Evolutionary conservation across 2,888 invertebrate species (phyloP), one percentile per base, ranked within the genome.

Genomic region (Auanema freiburgensis): DNA sequence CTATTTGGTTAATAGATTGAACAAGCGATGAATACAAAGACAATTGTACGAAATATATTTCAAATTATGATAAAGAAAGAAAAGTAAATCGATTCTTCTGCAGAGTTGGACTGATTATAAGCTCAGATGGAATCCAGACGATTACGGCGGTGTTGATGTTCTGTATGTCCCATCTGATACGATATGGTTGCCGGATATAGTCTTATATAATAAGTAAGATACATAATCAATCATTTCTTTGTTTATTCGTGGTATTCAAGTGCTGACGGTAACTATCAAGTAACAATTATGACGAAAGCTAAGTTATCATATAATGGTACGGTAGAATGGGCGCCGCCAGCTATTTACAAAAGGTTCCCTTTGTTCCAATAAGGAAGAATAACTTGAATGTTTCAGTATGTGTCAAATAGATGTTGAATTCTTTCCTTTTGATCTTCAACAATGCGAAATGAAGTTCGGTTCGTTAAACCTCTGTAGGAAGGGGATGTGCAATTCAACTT

Each of bases 221-320:
- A 43, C 12, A 33, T 52, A 4, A n/a, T 58, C 24, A 8, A 51
- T 66, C 51, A 40, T 14, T 54, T 40, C 16, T 21, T 33, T 14
- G 43, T 55, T 14, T 65, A 68, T 65, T 40, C 25, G 24, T 65
- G n/a, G n/a, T 63, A 14, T 62, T 80, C 40, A 62, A 84, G 81
- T 59, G 84, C 84, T 51, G 84, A 85, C 67, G 84, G 84, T 23
- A 84, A 84, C 63, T 84, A 84, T 63, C 84, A 84, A 68, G 81
- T 84, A 50, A 82, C 78, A 1, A 83, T 83, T 16, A 83, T 83
- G 83, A 84, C 83, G 10, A 83, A 83, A 49, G 83, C 84, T 6
- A 83, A 84, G 49, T 59, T 83, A 33, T 67, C 72, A 6, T 77
- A 72, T 61, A 79, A 83, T 63, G 83, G 83, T 10, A 82, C 82